phyloP scores from a whole-genome alignment of 2,888 invertebrate species.

The Coenonympha glycerion region DNA sequence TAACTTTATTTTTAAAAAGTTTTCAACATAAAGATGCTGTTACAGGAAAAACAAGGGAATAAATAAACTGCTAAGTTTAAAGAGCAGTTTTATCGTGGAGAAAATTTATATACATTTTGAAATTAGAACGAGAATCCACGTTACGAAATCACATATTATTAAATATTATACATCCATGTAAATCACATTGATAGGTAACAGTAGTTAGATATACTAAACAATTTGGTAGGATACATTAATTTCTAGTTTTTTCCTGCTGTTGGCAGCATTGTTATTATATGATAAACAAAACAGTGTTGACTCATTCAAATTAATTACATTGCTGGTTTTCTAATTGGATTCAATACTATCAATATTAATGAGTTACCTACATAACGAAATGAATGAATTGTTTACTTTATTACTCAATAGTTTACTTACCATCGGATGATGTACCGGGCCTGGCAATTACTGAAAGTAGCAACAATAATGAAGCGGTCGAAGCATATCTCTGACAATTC shows the following conservation, averaged over 20 bases:
- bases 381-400: not conserved
- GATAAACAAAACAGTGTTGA: not conserved
- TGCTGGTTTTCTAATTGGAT: not conserved
- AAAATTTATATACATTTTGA: constrained; percentile 13
- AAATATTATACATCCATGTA: too few species aligned
- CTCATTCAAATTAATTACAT: not conserved
- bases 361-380: not conserved
- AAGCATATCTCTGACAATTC: constrained; percentile 50
- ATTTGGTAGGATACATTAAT: too few species aligned
- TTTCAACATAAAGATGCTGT: constrained; percentile 15
- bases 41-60: constrained; percentile 19
- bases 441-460: constrained; percentile 50
- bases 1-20: constrained; percentile 24
- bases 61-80: constrained; percentile 20
- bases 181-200: too few species aligned
- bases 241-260: too few species aligned
- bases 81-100: constrained; percentile 16
- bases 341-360: not conserved
- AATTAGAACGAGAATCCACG: too few species aligned
- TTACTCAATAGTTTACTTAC: constrained; percentile 43
- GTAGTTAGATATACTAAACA: too few species aligned
- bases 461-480: constrained; percentile 49
- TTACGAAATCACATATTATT: too few species aligned
- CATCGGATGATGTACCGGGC: constrained; percentile 55
- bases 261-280: too few species aligned